Evolutionary conservation across 1,140 invertebrate genomes (phyloP).

Genomic region (Leptopilina clavipes): DNA sequence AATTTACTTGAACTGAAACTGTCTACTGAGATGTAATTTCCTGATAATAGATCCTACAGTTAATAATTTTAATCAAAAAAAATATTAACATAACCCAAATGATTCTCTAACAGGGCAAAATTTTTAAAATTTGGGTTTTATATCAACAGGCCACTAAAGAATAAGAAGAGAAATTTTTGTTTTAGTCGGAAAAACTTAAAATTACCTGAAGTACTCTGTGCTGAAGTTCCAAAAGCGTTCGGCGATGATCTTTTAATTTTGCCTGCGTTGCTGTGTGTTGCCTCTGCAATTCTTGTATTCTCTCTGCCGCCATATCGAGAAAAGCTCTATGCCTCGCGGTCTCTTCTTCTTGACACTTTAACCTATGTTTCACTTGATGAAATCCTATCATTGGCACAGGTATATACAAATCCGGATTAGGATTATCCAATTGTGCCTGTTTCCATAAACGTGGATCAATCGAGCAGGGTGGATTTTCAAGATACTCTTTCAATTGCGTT

Average conservation of each 20-base stretch:
- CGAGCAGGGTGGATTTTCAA: slow-evolving; percentile 90
- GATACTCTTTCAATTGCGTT: slow-evolving; percentile 89
- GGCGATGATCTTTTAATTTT: slow-evolving; percentile 83
- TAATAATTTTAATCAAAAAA: no score
- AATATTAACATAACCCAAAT: no score
- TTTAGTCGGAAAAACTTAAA: no score
- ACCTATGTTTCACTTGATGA: slow-evolving; percentile 85
- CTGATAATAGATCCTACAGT: no score
- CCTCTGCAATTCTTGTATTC: slow-evolving; percentile 84
- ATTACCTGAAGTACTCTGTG: slow-evolving; percentile 83
- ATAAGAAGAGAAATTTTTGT: no score
- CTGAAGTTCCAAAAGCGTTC: slow-evolving; percentile 84
- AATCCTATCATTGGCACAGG: slow-evolving; percentile 96
- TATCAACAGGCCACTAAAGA: no score
- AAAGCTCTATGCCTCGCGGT: slow-evolving; percentile 85
- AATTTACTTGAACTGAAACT: no score
- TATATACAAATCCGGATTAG: slow-evolving; percentile 90
- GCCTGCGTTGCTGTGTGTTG: slow-evolving; percentile 83
- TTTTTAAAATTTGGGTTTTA: no score
- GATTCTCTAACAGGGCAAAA: no score
- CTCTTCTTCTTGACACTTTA: slow-evolving; percentile 89
- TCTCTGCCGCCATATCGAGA: slow-evolving; percentile 83
- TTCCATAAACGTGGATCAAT: slow-evolving; percentile 88
- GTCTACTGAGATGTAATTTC: no score
- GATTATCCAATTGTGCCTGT: slow-evolving; percentile 95